Evolutionary conservation across 2,888 invertebrate genomes (phyloP).

Genomic region (Macrophya annulata): DNA sequence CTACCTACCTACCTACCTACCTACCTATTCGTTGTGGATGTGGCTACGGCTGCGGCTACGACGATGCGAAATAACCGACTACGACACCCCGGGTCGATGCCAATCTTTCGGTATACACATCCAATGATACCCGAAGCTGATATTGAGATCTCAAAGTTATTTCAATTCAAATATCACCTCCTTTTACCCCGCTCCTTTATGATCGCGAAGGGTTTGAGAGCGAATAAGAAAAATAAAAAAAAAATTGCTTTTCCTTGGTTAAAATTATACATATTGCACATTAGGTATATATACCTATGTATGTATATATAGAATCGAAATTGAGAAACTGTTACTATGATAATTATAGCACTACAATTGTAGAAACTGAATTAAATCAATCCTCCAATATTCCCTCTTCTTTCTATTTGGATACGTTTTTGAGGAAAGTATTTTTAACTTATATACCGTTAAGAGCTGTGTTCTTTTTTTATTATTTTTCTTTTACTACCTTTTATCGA

Average conservation of each 20-base stretch:
- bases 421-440: neutral
- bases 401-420: neutral
- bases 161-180: constrained; percentile 65
- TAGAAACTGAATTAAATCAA: neutral
- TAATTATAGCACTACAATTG: too few relatives aligned
- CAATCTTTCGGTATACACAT: constrained; percentile 56
- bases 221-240: constrained; percentile 28
- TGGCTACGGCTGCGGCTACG: constrained; percentile 22
- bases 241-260: neutral
- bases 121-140: constrained; percentile 63
- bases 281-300: neutral
- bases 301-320: neutral
- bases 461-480: neutral
- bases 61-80: constrained; percentile 52
- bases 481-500: neutral
- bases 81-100: constrained; percentile 56
- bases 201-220: constrained; percentile 23
- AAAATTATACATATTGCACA: neutral
- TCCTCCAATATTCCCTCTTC: neutral
- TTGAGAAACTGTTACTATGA: neutral
- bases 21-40: neutral
- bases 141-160: constrained; percentile 72
- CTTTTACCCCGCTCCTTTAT: constrained; percentile 54
- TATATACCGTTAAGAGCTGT: neutral
- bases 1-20: constrained; percentile 58